These are phyloP conservation scores for Merops nubicus DNA, from an alignment of 2,113 vertebrate species.

Conservation along the genomic window DNA sequence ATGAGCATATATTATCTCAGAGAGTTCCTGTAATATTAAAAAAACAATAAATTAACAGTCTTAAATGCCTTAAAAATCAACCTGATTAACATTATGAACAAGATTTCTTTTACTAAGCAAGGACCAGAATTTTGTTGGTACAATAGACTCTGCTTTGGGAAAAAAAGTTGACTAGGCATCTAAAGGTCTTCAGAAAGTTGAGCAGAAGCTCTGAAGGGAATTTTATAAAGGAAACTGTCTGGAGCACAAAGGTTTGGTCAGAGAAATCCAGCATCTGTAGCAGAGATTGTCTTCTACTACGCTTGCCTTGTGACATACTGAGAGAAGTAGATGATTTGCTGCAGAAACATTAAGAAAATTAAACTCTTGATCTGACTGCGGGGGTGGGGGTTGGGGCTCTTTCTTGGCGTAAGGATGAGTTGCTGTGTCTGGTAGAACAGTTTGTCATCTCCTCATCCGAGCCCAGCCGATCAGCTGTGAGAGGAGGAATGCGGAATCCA, in stretches of 20 bases:
- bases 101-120: background rate
- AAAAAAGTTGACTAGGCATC: background rate
- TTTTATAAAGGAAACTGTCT: background rate
- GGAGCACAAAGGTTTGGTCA: background rate
- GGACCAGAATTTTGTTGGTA: background rate
- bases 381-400: background rate
- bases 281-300: background rate
- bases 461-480: background rate
- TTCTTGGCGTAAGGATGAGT: background rate
- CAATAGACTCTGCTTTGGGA: background rate
- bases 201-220: background rate
- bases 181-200: background rate
- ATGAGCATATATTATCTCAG: background rate
- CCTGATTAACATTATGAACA: background rate
- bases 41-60: background rate
- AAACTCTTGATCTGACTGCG: background rate
- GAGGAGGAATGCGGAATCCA: background rate
- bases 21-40: background rate
- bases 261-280: background rate
- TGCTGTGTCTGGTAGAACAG: background rate
- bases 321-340: background rate
- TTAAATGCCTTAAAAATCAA: background rate
- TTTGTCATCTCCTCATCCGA: background rate
- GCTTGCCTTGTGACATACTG: background rate
- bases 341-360: background rate